phyloP scores from a whole-genome alignment of 1,140 invertebrate species.

The Anagrus nilaparvatae region DNA sequence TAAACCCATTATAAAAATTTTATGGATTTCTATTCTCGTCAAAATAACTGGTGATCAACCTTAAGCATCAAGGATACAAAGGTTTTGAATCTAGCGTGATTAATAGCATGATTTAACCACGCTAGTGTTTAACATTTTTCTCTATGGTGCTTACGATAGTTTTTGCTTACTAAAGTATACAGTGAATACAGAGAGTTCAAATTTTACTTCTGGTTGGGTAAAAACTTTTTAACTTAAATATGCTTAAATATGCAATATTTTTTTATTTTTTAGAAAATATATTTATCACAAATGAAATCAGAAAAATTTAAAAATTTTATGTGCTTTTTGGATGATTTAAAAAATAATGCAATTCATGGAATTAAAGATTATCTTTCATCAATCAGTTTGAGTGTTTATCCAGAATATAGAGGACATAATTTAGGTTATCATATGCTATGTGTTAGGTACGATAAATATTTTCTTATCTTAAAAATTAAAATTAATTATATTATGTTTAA shows the following conservation, averaged over 20 bases:
- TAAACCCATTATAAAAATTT: too few relatives aligned
- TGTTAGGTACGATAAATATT: constrained; percentile 28
- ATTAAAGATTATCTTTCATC: constrained; percentile 27
- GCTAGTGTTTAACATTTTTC: constrained; percentile 3
- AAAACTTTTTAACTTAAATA: too few relatives aligned
- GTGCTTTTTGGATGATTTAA: neutral
- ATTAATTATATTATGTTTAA: constrained; percentile 13
- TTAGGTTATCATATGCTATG: constrained; percentile 25
- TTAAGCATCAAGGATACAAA: too few relatives aligned
- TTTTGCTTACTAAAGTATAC: neutral
- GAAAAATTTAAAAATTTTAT: neutral
- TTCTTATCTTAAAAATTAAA: too few relatives aligned
- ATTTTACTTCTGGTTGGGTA: neutral
- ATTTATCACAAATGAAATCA: constrained; percentile 10
- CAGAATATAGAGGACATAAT: constrained; percentile 27
- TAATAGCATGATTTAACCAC: too few relatives aligned
- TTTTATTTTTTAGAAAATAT: constrained; percentile 3
- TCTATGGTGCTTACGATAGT: constrained; percentile 1
- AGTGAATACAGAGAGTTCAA: too few relatives aligned
- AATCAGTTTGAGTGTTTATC: constrained; percentile 27
- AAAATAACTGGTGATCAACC: too few relatives aligned
- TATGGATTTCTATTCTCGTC: too few relatives aligned
- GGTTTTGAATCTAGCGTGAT: too few relatives aligned
- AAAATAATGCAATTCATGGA: constrained; percentile 18
- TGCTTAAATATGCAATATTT: too few relatives aligned